A percentile compares a stretch with the other conserved stretches of the same genome.
These are phyloP conservation scores for Cerastis leucographa DNA, from an alignment of 2,888 invertebrate genomes.

Conservation along the genomic window DNA sequence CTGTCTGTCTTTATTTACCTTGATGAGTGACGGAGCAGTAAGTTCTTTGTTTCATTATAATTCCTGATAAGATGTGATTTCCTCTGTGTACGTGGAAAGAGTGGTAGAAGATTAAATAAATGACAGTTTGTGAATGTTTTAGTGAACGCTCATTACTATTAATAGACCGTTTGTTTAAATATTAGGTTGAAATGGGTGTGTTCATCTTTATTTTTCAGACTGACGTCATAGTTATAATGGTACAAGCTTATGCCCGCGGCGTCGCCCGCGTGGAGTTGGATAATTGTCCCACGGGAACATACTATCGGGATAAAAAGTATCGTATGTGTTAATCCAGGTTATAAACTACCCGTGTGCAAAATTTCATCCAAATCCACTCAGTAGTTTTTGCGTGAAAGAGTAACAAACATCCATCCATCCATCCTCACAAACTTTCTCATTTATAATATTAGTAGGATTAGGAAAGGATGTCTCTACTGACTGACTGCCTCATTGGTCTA, in stretches of 20 bases:
- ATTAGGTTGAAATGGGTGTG: slow-evolving; percentile 23
- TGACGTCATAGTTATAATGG: not conserved
- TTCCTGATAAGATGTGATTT: slow-evolving; percentile 63
- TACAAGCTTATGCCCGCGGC: too few relatives aligned
- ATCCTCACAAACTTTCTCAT: too few relatives aligned
- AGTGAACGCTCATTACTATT: slow-evolving; percentile 28
- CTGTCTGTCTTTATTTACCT: slow-evolving; percentile 60
- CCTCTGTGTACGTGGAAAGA: slow-evolving; percentile 61
- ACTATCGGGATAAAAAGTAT: too few relatives aligned
- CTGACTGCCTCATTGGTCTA: too few relatives aligned
- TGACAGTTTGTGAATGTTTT: slow-evolving; percentile 35
- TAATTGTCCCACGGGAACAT: too few relatives aligned
- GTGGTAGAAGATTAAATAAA: slow-evolving; percentile 46
- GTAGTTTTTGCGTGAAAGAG: too few relatives aligned
- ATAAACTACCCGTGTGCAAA: too few relatives aligned
- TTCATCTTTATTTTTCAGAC: slow-evolving; percentile 1
- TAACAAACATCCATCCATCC: too few relatives aligned
- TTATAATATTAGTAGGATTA: too few relatives aligned
- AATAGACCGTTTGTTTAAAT: slow-evolving; percentile 30
- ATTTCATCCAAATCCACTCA: too few relatives aligned
- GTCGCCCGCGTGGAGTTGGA: too few relatives aligned
- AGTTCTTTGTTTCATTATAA: slow-evolving; percentile 55
- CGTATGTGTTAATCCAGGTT: too few relatives aligned
- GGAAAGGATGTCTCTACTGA: not conserved
- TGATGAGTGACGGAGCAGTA: slow-evolving; percentile 53